phyloP scores from a whole-genome alignment of 1,140 invertebrate genomes.

The Muscidifurax raptorellus region DNA sequence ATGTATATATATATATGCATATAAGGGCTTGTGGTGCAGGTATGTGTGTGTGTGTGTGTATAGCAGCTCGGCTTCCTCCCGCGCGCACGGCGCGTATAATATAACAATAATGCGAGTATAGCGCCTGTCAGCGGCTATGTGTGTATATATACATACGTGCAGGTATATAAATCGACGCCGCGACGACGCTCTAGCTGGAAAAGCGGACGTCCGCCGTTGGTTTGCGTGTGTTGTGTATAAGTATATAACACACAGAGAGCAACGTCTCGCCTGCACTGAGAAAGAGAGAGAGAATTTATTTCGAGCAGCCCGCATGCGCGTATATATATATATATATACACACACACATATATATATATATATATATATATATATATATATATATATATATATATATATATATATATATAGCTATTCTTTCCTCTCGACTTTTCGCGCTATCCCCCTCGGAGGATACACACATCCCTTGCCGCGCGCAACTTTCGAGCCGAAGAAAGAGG shows the following conservation, averaged over 20 bases:
- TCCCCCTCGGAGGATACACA: not conserved
- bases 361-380: too few relatives aligned
- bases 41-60: not conserved
- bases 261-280: too few relatives aligned
- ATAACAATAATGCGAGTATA: not conserved
- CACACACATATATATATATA: too few relatives aligned
- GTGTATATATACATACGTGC: too few relatives aligned
- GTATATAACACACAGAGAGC: too few relatives aligned
- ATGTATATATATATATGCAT: too few relatives aligned
- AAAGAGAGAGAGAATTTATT: not conserved
- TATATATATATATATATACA: too few relatives aligned
- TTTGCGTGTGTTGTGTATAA: too few relatives aligned
- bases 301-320: not conserved
- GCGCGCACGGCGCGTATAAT: not conserved
- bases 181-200: too few relatives aligned
- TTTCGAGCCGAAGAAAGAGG: constrained; percentile 5
- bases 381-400: too few relatives aligned
- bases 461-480: not conserved
- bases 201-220: not conserved
- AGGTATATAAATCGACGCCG: not conserved
- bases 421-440: constrained; percentile 12
- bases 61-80: not conserved
- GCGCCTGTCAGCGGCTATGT: too few relatives aligned
- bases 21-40: too few relatives aligned
- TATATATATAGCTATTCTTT: not conserved